Evolutionary conservation across 37 sponge, comb jelly and placozoan species (phyloP), one percentile per base, ranked within the genome.

Genomic region (Amphimedon queenslandica): DNA sequence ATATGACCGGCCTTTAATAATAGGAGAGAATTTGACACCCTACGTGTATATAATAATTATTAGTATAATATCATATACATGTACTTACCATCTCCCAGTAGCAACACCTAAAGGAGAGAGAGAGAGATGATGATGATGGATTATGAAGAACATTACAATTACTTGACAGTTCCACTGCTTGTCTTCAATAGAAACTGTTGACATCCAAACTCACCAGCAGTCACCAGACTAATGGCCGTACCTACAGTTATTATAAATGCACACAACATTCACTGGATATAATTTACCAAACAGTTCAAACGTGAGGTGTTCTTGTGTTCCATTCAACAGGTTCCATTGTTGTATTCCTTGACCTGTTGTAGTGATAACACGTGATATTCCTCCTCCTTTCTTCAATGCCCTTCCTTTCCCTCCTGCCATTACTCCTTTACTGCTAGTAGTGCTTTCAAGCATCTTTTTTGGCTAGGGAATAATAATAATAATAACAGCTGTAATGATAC

Each of bases 261-360:
- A 56, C 30, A 29, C 33, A 13, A 3, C 43, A 1, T 6, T 18
- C n/a, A n/a, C n/a, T n/a, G n/a, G n/a, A n/a, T n/a, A n/a, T n/a
- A n/a, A n/a, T 71, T 40, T 47, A 89, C 90, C 90, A 76, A 66
- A 84, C 20, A 89, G 76, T 64, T 89, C 90, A 80, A 89, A 89
- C 24, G 84, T 41, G 31, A 89, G 30, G 27, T 37, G 77, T 27
- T 51, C 47, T 25, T 75, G 75, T 33, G n/a, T n/a, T n/a, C 27
- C 3, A 38, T 53, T 56, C 40, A 71, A 83, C 36, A 69, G 43
- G 76, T 66, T 67, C 90, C 90, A 89, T 47, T 84, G 81, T 36
- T 77, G 55, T 64, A 84, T 35, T 18, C 90, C 90, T 47, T 77
- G 75, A 27, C 81, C 80, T 55, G 90, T 84, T 40, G 90, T 85